Conservation (phyloP, 1,140 invertebrate genomes). For the Nixonia krombeini region DNA sequence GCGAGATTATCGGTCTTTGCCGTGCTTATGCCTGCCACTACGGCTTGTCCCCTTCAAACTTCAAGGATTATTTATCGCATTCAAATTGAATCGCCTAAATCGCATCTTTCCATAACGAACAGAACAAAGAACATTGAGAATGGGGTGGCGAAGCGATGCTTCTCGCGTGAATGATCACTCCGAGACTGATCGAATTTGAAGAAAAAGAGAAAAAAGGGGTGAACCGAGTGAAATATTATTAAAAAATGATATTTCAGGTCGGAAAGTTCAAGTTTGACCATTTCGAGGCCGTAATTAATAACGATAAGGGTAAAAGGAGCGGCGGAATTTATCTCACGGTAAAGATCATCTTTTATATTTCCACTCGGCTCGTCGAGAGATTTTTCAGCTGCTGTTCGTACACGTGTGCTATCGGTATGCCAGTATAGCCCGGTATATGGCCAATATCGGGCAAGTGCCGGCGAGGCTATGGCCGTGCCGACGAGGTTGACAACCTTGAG, state of each 20-base stretch:
- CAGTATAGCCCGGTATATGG: slow-evolving; percentile 30
- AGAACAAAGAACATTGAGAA: no score
- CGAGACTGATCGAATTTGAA: no score
- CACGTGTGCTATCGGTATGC: slow-evolving; percentile 35
- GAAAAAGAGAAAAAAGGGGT: no score
- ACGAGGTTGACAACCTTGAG: slow-evolving; percentile 35
- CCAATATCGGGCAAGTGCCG: slow-evolving; percentile 44
- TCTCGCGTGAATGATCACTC: no score
- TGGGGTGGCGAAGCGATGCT: no score
- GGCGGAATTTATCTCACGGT: slow-evolving; percentile 19
- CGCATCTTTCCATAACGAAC: no score
- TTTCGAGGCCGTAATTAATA: not conserved
- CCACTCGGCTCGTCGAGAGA: slow-evolving; percentile 8
- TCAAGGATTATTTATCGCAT: slow-evolving; percentile 37
- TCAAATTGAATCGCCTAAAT: slow-evolving; percentile 40
- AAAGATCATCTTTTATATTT: slow-evolving; percentile 24
- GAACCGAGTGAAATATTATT: no score
- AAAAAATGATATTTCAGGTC: no score
- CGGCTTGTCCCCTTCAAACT: slow-evolving; percentile 41
- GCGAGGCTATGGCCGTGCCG: slow-evolving; percentile 4
- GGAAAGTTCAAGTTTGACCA: no score
- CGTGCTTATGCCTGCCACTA: slow-evolving; percentile 27
- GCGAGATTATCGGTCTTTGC: slow-evolving; percentile 43
- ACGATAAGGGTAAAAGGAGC: not conserved
- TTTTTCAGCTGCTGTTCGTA: slow-evolving; percentile 21